Percentiles rank a stretch among this genome's conserved stretches.
Conservation (phyloP, 2,113 vertebrate genomes). For the Campylorhamphus procurvoides region DNA sequence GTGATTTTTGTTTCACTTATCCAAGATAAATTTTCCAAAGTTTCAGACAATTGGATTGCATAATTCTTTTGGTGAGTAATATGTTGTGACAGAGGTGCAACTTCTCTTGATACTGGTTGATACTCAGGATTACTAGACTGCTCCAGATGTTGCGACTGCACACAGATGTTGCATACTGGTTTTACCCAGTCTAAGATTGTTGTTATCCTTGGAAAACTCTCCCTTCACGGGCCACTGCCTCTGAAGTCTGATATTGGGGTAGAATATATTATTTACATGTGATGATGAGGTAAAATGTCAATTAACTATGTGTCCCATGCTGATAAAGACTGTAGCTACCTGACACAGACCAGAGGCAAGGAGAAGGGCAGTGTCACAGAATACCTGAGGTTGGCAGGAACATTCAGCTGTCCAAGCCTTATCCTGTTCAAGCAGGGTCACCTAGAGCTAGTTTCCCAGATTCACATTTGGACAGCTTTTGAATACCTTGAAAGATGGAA, state of each 20-base stretch:
- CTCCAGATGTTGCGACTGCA: background rate
- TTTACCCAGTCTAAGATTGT: background rate
- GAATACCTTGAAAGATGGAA: background rate
- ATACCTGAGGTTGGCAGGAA: background rate
- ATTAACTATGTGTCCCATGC: background rate
- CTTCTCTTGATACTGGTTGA: background rate
- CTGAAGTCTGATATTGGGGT: background rate
- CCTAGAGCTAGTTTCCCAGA: background rate
- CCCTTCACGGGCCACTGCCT: background rate
- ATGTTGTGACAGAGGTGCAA: background rate
- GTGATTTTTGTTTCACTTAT: background rate
- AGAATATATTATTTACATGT: background rate
- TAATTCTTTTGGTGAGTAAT: background rate
- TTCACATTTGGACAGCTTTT: background rate
- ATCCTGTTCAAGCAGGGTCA: accelerated
- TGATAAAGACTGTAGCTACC: background rate
- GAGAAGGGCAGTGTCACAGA: background rate
- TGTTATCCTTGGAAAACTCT: background rate
- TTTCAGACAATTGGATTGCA: background rate
- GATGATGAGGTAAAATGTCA: background rate
- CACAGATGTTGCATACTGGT: background rate
- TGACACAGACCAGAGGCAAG: background rate
- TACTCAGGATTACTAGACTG: background rate
- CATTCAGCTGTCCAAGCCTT: background rate
- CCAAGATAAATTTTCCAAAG: background rate